Conservation (phyloP, 2,888 invertebrate species). For the Acleris cristana region DNA sequence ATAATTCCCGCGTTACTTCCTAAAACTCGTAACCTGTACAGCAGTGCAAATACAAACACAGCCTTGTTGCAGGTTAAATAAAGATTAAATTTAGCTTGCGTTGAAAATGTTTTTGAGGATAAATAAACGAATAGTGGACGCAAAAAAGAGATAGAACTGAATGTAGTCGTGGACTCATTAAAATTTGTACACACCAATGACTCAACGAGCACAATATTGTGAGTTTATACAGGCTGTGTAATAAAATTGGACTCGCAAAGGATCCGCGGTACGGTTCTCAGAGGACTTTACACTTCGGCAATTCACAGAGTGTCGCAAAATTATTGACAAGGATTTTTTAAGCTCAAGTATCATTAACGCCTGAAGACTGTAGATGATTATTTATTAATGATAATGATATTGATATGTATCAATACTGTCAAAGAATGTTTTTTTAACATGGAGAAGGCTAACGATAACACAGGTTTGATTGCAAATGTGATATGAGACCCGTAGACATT, state of each 20-base stretch:
- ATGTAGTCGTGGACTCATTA: slow-evolving; percentile 66
- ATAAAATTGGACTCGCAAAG: slow-evolving; percentile 27
- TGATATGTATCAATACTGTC: no score
- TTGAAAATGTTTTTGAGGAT: background rate
- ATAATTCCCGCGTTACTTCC: background rate
- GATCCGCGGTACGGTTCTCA: slow-evolving; percentile 32
- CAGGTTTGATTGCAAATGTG: no score
- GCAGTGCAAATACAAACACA: background rate
- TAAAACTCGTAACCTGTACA: background rate
- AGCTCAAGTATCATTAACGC: no score
- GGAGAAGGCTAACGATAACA: no score
- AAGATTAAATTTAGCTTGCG: background rate
- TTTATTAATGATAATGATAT: no score
- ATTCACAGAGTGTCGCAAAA: slow-evolving; percentile 13
- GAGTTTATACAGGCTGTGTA: slow-evolving; percentile 30
- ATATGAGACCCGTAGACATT: no score
- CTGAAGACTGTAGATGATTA: no score
- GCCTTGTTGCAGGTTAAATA: background rate
- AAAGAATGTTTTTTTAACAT: no score
- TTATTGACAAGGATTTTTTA: slow-evolving; percentile 10
- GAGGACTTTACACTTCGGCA: slow-evolving; percentile 18
- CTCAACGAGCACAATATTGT: slow-evolving; percentile 54
- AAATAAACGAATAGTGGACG: slow-evolving; percentile 39
- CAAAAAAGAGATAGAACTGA: slow-evolving; percentile 46
- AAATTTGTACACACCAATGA: slow-evolving; percentile 70